Evolutionary conservation across 1,140 invertebrate species (phyloP).

Genomic region (Charaxes varanes): DNA sequence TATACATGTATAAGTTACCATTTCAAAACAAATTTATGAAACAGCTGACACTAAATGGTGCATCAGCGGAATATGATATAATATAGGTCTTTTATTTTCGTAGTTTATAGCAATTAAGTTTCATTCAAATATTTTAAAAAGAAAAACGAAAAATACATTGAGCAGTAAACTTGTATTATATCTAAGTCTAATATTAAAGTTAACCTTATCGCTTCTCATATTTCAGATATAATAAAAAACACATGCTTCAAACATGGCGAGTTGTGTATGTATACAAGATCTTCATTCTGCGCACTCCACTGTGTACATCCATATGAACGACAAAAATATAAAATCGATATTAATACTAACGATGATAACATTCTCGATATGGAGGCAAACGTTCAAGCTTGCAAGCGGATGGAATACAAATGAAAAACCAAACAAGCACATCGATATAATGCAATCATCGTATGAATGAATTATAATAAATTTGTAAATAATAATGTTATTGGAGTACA

Average conservation of each 20-base stretch:
- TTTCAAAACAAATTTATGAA: no score
- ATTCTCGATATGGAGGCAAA: conserved; percentile 58
- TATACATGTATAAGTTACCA: no score
- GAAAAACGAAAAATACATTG: conserved; percentile 51
- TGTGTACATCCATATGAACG: conserved; percentile 6
- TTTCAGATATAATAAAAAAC: conserved; percentile 10
- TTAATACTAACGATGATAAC: conserved; percentile 47
- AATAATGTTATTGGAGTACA: conserved; percentile 7
- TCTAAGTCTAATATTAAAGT: conserved; percentile 21
- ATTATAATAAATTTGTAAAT: conserved; percentile 22
- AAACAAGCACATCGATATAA: conserved; percentile 62
- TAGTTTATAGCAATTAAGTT: conserved; percentile 2
- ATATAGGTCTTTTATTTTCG: not conserved
- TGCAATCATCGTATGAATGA: conserved; percentile 47
- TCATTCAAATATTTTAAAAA: not conserved
- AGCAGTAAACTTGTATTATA: conserved; percentile 22
- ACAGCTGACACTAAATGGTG: no score
- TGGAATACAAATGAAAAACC: conserved; percentile 40
- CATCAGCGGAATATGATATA: no score
- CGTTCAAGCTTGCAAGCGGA: conserved; percentile 62
- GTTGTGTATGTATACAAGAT: conserved; percentile 13
- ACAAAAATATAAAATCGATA: conserved; percentile 2
- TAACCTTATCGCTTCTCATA: conserved; percentile 12
- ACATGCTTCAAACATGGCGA: conserved; percentile 13
- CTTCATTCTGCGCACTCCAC: conserved; percentile 1